phyloP scores from a whole-genome alignment of 1,140 invertebrate species.

The Drosophila sulfurigaster region DNA sequence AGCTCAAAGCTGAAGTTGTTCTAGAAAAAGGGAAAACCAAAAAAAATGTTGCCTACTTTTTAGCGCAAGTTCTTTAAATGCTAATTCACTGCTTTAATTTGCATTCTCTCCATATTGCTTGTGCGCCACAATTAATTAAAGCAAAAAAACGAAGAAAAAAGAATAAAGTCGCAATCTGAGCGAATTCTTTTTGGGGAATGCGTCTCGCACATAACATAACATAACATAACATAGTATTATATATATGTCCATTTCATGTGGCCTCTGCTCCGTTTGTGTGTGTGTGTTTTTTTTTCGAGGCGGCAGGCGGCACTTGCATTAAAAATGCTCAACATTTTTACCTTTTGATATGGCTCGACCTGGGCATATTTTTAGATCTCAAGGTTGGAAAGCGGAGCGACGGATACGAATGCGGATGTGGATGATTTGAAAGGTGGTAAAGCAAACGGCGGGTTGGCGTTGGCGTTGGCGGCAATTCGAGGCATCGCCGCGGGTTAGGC shows the following conservation, averaged over 20 bases:
- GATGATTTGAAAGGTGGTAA: conserved; percentile 78
- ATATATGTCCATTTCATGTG: conserved; percentile 46
- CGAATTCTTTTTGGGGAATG: conserved; percentile 19
- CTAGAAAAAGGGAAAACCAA: not conserved
- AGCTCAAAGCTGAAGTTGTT: conserved; percentile 22
- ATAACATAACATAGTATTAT: conserved; percentile 11
- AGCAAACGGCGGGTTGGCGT: conserved; percentile 27
- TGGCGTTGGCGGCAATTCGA: conserved; percentile 13
- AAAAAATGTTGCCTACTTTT: conserved; percentile 10
- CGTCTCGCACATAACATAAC: not conserved
- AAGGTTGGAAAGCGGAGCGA: conserved; percentile 59
- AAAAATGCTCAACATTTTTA: conserved; percentile 62
- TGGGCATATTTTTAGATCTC: conserved; percentile 74
- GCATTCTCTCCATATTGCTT: not conserved
- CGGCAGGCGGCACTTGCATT: conserved; percentile 46
- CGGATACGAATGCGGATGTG: conserved; percentile 77
- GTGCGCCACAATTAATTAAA: not conserved
- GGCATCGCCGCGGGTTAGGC: conserved; percentile 28
- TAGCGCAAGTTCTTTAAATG: not conserved
- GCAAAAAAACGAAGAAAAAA: not conserved
- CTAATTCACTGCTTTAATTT: not conserved
- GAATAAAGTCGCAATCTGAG: not conserved
- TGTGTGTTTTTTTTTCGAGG: not conserved
- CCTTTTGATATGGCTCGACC: conserved; percentile 67
- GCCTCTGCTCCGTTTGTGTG: conserved; percentile 26